Evolutionary conservation across 2,888 invertebrate genomes (phyloP), one percentile per base, ranked within the genome.

Genomic region (Tanytarsus gracilentus): DNA sequence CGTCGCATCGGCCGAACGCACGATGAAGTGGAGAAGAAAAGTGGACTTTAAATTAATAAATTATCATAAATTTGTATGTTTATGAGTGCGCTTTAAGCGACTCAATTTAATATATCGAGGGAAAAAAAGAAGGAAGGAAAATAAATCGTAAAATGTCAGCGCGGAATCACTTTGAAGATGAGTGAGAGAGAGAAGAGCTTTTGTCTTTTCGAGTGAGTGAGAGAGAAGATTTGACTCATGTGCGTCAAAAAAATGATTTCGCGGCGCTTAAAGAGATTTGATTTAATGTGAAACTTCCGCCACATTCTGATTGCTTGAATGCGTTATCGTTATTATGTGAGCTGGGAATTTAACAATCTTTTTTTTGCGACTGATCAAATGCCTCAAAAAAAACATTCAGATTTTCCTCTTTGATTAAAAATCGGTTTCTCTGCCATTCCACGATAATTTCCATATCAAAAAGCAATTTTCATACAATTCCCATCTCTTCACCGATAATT

Each of bases 31-130:
- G 36, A n/a, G 36, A 4, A 16, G 36, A 55, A 39, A 55, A 55
- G 39, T 55, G 55, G 55, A 40, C 55, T 55, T 44, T 55, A 55
- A 55, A 55, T 55, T 55, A 55, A 55, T 55, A 55, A 55, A 55
- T 55, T 55, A 55, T 33, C 55, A 56, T 44, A 56, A 40, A 44
- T 56, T 56, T 56, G 44, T 56, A 29, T 44, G 44, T 44, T 44
- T 18, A 48, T 16, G 48, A 48, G 21, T 18, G 18, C 48, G 48
- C 29, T 58, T 44, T 29, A 29, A 58, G 58, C 21, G 30, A 58
- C 48, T 58, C 48, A 48, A 58, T 48, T 58, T 21, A 23, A 55
- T 40, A 7, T n/a, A 3, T 18, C 16, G 27, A 21, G n/a, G 49
- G 16, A 44, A 49, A 26, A 11, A 49, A 25, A 25, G 23, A 48